Evolutionary conservation across 2,113 vertebrate genomes (phyloP), one percentile per base, ranked within the genome.

Genomic region (Siniperca knerii): DNA sequence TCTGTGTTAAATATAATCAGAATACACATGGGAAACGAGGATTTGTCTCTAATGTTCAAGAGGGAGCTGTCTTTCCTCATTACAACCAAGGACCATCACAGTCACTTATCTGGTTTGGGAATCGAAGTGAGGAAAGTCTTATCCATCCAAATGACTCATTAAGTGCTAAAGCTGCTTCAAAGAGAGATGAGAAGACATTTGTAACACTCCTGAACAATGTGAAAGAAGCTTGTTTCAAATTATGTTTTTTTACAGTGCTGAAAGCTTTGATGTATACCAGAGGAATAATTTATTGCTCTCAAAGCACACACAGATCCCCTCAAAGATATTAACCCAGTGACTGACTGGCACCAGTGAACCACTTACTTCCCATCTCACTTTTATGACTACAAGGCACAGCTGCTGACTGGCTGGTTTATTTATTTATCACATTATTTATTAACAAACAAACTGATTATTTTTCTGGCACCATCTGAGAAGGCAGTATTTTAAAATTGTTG

Each of bases 71-170:
- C 21, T 25, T 9, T 23, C 66, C 6, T 60, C 12, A 42, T 18
- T 33, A 18, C 37, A 66, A 8, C 10, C 13, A 42, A 18, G 18
- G 8, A 20, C 33, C 18, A 35, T 42, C 50, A 48, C 18, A 33
- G 42, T 72, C 4, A 48, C 21, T 40, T 57, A 2, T 46, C 16
- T 33, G 64, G 20, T 52, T 73, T 60, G 15, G 54, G 8, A 69
- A 25, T 6, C 20, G 2, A 46, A 7, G 2, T n/a, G 18, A 50
- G 2, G 21, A 72, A n/a, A 42, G 21, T 12, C 12, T 50, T 55
- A 74, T 66, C 21, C 77, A 13, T 33, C 25, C 15, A 20, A 54
- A 68, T n/a, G 6, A 79, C 66, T 82, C 18, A 79, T 88, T 40
- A 13, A 25, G 23, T 6, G 13, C 3, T 12, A 33, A 33, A 44